Conservation (phyloP, 2,888 invertebrate species). For the Euzetes globulus region DNA sequence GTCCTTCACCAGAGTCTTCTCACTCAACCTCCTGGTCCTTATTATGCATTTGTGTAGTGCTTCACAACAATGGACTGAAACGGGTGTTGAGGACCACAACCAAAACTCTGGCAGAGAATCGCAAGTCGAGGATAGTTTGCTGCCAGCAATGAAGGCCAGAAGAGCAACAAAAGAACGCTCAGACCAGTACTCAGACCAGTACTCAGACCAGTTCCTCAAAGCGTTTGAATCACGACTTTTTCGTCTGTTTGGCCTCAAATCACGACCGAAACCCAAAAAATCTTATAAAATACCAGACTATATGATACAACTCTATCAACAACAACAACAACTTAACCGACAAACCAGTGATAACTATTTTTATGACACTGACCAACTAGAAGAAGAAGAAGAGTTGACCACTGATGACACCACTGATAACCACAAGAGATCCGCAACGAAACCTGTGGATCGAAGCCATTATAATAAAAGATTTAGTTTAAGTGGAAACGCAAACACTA, state of each 20-base stretch:
- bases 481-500: slow-evolving; percentile 24
- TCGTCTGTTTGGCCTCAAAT: slow-evolving; percentile 57
- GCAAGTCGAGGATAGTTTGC: slow-evolving; percentile 22
- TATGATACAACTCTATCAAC: slow-evolving; percentile 64
- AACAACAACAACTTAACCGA: neutral
- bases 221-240: slow-evolving; percentile 57
- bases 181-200: neutral
- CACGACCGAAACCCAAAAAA: slow-evolving; percentile 52
- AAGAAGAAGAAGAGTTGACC: neutral
- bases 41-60: slow-evolving; percentile 15
- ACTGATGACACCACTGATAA: neutral
- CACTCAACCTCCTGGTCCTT: slow-evolving; percentile 29
- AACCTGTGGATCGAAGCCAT: neutral
- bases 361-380: neutral
- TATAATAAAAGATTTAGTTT: slow-evolving; percentile 20
- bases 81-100: slow-evolving; percentile 2
- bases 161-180: neutral
- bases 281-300: slow-evolving; percentile 64
- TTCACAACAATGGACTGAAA: slow-evolving; percentile 16
- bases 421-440: neutral
- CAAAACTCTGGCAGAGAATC: neutral
- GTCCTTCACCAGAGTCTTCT: slow-evolving; percentile 21
- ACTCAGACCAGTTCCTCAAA: slow-evolving; percentile 12
- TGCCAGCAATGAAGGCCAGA: slow-evolving; percentile 1
- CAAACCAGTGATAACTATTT: slow-evolving; percentile 7